Evolutionary conservation across 2,113 vertebrate species (phyloP).

Genomic region (Spheniscus mendiculus): DNA sequence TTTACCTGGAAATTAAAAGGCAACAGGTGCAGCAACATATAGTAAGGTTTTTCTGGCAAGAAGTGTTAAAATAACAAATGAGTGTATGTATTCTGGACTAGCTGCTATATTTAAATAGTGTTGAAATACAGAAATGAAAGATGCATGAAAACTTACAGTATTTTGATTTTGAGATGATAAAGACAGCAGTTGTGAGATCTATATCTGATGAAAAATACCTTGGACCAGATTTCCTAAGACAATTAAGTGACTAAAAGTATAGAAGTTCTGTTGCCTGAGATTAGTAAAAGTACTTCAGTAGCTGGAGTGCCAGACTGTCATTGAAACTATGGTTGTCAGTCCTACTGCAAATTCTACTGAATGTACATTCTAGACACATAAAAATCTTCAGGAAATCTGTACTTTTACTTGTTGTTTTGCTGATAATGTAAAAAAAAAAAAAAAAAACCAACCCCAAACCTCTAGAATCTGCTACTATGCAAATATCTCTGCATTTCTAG

Average conservation of each 20-base stretch:
- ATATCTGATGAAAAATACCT: neutral
- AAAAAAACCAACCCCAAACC: accelerated
- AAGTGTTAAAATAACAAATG: neutral
- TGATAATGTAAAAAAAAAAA: neutral
- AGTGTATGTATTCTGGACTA: neutral
- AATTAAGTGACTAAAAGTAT: neutral
- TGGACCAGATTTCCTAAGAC: neutral
- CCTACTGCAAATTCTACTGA: neutral
- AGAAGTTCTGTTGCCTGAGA: neutral
- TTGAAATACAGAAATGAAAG: neutral
- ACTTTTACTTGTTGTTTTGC: neutral
- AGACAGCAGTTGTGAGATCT: neutral
- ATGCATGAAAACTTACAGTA: neutral
- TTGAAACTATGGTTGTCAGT: neutral
- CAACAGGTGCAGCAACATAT: neutral
- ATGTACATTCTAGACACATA: neutral
- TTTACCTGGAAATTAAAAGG: neutral
- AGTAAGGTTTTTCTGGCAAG: neutral
- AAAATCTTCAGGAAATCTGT: neutral
- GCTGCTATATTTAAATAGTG: neutral
- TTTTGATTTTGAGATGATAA: neutral
- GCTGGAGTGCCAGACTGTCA: neutral
- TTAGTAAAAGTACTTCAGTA: neutral
- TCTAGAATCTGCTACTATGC: neutral
- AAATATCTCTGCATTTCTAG: neutral